Evolutionary conservation across 2,113 vertebrate genomes (phyloP).

Genomic region (Oreochromis aureus): DNA sequence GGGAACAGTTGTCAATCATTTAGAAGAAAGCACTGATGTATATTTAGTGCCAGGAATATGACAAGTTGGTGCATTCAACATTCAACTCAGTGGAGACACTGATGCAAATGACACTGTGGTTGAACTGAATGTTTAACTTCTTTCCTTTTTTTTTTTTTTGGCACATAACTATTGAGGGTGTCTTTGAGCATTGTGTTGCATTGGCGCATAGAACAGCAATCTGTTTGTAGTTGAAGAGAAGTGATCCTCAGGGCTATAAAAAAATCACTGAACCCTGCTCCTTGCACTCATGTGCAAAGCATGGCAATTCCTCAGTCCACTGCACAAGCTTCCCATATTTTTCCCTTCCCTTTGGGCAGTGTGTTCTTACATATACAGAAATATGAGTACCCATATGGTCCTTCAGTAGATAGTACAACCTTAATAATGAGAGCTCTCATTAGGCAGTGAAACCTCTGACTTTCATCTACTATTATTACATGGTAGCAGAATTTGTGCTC

Average conservation of each 20-base stretch:
- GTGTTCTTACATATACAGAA: slow-evolving; percentile 48
- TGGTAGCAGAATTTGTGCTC: slow-evolving; percentile 47
- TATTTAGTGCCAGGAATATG: background rate
- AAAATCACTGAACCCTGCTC: slow-evolving; percentile 55
- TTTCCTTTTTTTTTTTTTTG: background rate
- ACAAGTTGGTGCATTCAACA: background rate
- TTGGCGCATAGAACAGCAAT: background rate
- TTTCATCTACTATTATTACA: slow-evolving; percentile 57
- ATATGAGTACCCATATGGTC: slow-evolving; percentile 53
- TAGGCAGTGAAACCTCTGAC: slow-evolving; percentile 49
- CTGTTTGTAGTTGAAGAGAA: slow-evolving; percentile 41
- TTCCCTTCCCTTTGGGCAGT: slow-evolving; percentile 45
- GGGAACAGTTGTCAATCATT: background rate
- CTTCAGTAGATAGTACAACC: slow-evolving; percentile 46
- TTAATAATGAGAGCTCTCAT: slow-evolving; percentile 64
- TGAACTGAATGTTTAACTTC: background rate
- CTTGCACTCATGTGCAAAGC: slow-evolving; percentile 56
- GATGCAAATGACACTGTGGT: background rate
- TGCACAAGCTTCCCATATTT: slow-evolving; percentile 44
- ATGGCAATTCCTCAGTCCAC: slow-evolving; percentile 60
- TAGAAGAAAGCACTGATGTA: background rate
- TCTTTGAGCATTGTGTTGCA: slow-evolving; percentile 4
- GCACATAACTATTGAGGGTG: background rate
- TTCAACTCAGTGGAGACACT: background rate
- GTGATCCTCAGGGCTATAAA: slow-evolving; percentile 41